Conservation (phyloP, 2,113 vertebrate species). For the Eolophus roseicapilla region DNA sequence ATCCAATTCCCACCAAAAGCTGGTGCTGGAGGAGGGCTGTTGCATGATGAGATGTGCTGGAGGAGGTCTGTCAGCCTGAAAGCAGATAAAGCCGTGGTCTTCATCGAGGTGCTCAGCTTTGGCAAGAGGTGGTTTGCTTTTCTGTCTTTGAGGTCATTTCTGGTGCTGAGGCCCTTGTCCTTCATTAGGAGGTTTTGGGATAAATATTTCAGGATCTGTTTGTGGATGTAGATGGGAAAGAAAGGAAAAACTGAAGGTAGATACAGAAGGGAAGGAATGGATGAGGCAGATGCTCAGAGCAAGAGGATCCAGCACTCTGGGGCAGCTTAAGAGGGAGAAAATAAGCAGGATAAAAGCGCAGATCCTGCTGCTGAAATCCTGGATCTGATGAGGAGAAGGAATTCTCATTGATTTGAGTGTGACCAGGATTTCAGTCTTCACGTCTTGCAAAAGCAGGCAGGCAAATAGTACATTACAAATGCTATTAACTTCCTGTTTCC, state of each 20-base stretch:
- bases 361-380: neutral
- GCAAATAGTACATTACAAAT: neutral
- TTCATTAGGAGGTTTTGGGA: neutral
- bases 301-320: neutral
- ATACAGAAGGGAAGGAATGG: neutral
- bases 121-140: neutral
- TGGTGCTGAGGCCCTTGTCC: neutral
- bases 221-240: neutral
- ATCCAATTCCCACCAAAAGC: no score
- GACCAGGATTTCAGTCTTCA: neutral
- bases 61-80: neutral
- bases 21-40: neutral
- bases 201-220: neutral
- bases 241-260: neutral
- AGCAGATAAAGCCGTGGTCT: fast-evolving
- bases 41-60: fast-evolving
- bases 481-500: fast-evolving
- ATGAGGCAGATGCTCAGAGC: neutral
- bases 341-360: neutral
- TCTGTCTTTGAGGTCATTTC: neutral
- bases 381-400: neutral
- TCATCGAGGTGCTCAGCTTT: neutral
- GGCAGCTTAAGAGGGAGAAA: neutral
- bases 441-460: neutral
- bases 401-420: neutral